Base-by-base conservation (phyloP, 2,888 invertebrate species). In the Troides aeacus region DNA sequence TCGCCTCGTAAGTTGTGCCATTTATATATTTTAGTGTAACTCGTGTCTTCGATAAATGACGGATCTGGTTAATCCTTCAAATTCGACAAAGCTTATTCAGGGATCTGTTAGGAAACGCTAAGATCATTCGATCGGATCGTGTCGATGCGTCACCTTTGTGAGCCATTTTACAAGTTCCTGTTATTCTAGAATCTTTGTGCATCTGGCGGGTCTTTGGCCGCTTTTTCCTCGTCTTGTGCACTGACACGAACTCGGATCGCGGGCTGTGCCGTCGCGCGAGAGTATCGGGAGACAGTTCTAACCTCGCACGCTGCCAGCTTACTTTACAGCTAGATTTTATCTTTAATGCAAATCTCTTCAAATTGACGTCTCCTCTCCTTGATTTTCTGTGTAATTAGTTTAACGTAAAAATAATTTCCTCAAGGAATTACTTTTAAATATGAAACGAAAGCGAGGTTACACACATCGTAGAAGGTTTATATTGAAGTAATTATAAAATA, bases 121-220 rank as follows among this genome's bases (percentile, higher is more conserved):
- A 82, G 85, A 88, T 85, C 89, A 88, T 88, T 89, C 85, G 87
- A 86, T 89, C 81, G 89, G 87, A 89, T 89, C 88, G 89, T 90
- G 90, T 90, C 90, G 91, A 91, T 92, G 92, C 92, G 92, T 92
- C 92, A 92, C 90, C 90, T 89, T 89, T 89, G 91, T 90, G 88
- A 90, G 90, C 90, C 89, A 90, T 90, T 89, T 89, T 89, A 84
- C 79, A 80, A 86, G 85, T 86, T 89, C 83, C 84, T 84, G 81
- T 76, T 82, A 80, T 80, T 79, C 75, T 78, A 77, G 74, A 79
- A 78, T 74, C 72, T 72, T 66, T 75, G 64, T 73, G 72, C 72
- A 71, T 75, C 70, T 71, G 62, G 59, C 66, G 66, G 62, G 62
- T 70, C 65, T 24, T 69, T 66, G 58, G 56, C 65, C 42, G 61